Conservation (phyloP, 1,140 invertebrate species). For the Drosophila seguyi region DNA sequence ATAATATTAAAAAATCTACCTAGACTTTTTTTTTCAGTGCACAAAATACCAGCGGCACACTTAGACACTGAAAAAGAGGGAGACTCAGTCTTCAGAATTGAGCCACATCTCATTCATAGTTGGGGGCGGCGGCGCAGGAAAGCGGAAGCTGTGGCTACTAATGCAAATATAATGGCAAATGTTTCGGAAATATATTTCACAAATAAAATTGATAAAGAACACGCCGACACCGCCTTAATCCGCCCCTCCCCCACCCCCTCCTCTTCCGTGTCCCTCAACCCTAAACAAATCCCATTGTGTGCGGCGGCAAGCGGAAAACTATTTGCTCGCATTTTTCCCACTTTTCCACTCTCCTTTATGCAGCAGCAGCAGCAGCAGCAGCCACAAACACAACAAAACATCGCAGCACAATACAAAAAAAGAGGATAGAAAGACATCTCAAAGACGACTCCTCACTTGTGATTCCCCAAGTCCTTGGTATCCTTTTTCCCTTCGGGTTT, state of each 20-base stretch:
- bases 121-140: conserved; percentile 26
- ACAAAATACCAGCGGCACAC: conserved; percentile 6
- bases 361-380: conserved; percentile 7
- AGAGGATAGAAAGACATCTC: conserved; percentile 11
- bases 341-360: conserved; percentile 19
- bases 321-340: conserved; percentile 54
- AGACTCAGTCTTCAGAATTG: conserved; percentile 3
- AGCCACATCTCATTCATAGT: conserved; percentile 35
- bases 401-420: conserved; percentile 8
- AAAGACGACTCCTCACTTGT: conserved; percentile 19
- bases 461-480: conserved; percentile 22
- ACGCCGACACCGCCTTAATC: conserved; percentile 10
- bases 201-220: conserved; percentile 81
- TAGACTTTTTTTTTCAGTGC: not conserved
- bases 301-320: conserved; percentile 69
- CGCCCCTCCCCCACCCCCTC: too few relatives aligned
- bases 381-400: conserved; percentile 18
- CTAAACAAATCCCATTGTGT: conserved; percentile 34
- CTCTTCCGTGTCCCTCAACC: not conserved
- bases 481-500: conserved; percentile 3
- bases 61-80: conserved; percentile 2
- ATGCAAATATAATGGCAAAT: conserved; percentile 84
- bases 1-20: too few relatives aligned
- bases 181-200: conserved; percentile 83
- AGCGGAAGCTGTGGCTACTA: conserved; percentile 73